Base-by-base conservation (phyloP, 2,113 vertebrate genomes). In the Sclerurus mexicanus region DNA sequence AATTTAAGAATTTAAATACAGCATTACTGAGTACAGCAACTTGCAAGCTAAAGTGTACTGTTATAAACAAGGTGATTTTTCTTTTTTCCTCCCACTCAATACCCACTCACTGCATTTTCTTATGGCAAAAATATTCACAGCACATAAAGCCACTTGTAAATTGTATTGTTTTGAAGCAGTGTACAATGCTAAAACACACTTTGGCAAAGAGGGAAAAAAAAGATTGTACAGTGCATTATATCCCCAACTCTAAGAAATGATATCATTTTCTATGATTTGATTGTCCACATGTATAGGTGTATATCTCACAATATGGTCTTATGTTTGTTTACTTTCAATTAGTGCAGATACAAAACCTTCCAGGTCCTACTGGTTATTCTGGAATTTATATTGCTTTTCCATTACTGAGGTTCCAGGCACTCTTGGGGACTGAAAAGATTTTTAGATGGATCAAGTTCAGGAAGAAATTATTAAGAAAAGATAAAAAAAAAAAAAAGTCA, bases 41-140 rank as follows among this genome's bases (percentile, higher is more conserved):
- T 98, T 98, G 98, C 97, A 98, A 99, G 98, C 98, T 98, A 94
- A 98, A 98, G 93, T 98, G 96, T 98, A 97, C 94, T 98, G 93
- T 97, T 97, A 95, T n/a, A 97, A 97, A 91, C 97, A 98, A 98
- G 93, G 97, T 98, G 98, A 97, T 97, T 97, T 90, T 97, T 95
- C 94, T 96, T 79, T 90, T 83, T 90, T 56, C 27, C 72, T 49
- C 30, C 87, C 94, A 94, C 72, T 98, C 97, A 98, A 97, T 98
- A 98, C 94, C 93, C 97, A 97, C 96, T 94, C 85, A 97, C 77
- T 98, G 96, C 92, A 97, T 96, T 97, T 97, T 94, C 94, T 97
- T 96, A 98, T 98, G 97, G 97, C 97, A 98, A 98, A 98, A 97
- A 95, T 95, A 93, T 47, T 97, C 93, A 97, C 77, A 98, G 97